A percentile compares a stretch with the other conserved stretches of the same genome.
Conservation (phyloP, 1,140 invertebrate species). For the Drosophila melanica region DNA sequence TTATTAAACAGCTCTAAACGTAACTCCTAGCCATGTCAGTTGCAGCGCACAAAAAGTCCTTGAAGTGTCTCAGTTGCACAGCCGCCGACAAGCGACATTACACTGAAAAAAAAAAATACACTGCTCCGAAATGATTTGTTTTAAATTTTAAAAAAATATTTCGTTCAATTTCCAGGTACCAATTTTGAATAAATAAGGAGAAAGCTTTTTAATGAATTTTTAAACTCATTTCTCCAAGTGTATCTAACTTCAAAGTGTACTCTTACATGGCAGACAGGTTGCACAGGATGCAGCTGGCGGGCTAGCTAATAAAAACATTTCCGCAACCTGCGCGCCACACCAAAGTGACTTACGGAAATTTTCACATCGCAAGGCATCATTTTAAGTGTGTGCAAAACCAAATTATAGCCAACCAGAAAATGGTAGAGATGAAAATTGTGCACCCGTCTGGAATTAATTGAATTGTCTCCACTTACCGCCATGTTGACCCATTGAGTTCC, state of each 20-base stretch:
- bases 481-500: slow-evolving; percentile 41
- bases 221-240: too few species aligned
- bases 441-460: slow-evolving; percentile 26
- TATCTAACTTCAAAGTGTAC: slow-evolving; percentile 26
- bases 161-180: too few species aligned
- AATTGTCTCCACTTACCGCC: slow-evolving; percentile 53
- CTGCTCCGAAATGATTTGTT: too few species aligned
- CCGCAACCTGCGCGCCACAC: slow-evolving; percentile 14
- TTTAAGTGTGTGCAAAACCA: slow-evolving; percentile 22
- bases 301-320: slow-evolving; percentile 46
- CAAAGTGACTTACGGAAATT: slow-evolving; percentile 30
- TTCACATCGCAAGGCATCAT: slow-evolving; percentile 17
- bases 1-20: neutral
- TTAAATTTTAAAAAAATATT: too few species aligned
- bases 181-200: too few species aligned
- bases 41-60: slow-evolving; percentile 31
- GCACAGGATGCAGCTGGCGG: slow-evolving; percentile 4
- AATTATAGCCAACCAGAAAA: slow-evolving; percentile 6
- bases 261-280: neutral
- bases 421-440: too few species aligned
- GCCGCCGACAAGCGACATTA: slow-evolving; percentile 1
- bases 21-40: neutral
- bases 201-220: too few species aligned
- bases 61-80: slow-evolving; percentile 10
- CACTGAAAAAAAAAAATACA: too few species aligned